Percentiles rank a stretch among this genome's conserved stretches.
Evolutionary conservation across 2,888 invertebrate species (phyloP).

Genomic region (Drosophila stalkeri): DNA sequence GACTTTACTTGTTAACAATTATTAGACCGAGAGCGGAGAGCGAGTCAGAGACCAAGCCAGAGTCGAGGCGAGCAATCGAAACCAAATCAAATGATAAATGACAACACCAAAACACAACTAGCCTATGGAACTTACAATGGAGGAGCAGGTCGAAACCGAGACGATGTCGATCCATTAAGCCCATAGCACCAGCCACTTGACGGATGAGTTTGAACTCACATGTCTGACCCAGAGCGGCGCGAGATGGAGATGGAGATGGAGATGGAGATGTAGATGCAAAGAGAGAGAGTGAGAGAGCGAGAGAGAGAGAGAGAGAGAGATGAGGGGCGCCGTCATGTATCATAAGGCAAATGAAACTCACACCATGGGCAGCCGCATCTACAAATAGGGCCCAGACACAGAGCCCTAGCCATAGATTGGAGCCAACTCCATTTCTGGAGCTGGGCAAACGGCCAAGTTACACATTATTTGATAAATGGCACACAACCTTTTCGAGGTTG

Average conservation of each 20-base stretch:
- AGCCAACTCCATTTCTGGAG: slow-evolving; percentile 65
- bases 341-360: slow-evolving; percentile 74
- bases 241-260: slow-evolving; percentile 23
- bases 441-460: slow-evolving; percentile 64
- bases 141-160: slow-evolving; percentile 56
- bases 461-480: slow-evolving; percentile 82
- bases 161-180: slow-evolving; percentile 79
- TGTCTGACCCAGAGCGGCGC: slow-evolving; percentile 77
- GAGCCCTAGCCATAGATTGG: slow-evolving; percentile 32
- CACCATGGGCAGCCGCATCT: slow-evolving; percentile 64
- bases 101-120: slow-evolving; percentile 81
- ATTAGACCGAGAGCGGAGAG: slow-evolving; percentile 56
- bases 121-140: slow-evolving; percentile 52
- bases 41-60: slow-evolving; percentile 5
- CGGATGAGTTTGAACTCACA: slow-evolving; percentile 85
- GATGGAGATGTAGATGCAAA: not conserved
- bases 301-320: slow-evolving; percentile 9
- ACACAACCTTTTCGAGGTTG: slow-evolving; percentile 82
- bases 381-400: slow-evolving; percentile 48
- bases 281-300: slow-evolving; percentile 1
- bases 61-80: slow-evolving; percentile 66
- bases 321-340: slow-evolving; percentile 62
- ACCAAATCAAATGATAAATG: slow-evolving; percentile 83
- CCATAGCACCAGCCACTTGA: slow-evolving; percentile 79
- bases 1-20: slow-evolving; percentile 84